Conservation (phyloP, 2,888 invertebrate genomes). For the Willowsia nigromaculata region DNA sequence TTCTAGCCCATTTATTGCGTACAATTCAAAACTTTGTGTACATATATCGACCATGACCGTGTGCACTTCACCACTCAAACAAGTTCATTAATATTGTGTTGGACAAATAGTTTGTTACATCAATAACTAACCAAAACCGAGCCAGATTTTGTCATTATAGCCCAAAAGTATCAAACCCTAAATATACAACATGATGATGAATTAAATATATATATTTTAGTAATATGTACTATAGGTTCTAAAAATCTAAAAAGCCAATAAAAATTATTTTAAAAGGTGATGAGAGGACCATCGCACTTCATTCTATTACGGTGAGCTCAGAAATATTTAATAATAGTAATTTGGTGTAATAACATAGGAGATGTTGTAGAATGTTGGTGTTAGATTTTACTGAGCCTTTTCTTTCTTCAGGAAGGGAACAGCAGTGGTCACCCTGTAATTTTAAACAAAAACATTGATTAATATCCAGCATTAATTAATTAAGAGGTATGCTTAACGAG, state of each 20-base stretch:
- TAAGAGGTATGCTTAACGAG: neutral
- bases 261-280: conserved; percentile 59
- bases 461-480: neutral
- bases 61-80: conserved; percentile 62
- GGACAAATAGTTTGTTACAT: conserved; percentile 57
- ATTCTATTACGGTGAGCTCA: conserved; percentile 67
- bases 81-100: conserved; percentile 51
- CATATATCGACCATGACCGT: conserved; percentile 64
- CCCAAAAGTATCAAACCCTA: conserved; percentile 73
- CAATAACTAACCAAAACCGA: conserved; percentile 68
- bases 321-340: conserved; percentile 53
- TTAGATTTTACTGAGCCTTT: conserved; percentile 80
- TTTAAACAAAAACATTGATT: conserved; percentile 74
- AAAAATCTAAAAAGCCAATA: conserved; percentile 68
- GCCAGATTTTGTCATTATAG: conserved; percentile 71
- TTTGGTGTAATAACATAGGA: conserved; percentile 58
- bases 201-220: conserved; percentile 44
- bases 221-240: conserved; percentile 42
- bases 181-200: conserved; percentile 65
- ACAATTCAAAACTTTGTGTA: conserved; percentile 66
- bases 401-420: conserved; percentile 92
- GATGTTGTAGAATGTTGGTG: conserved; percentile 71
- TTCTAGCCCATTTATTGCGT: conserved; percentile 70
- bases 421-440: conserved; percentile 90
- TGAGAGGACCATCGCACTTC: conserved; percentile 56